A percentile compares a stretch with the other conserved stretches of the same genome.
phyloP scores from a whole-genome alignment of 2,113 vertebrate genomes.

The Triplophysa siluroides region DNA sequence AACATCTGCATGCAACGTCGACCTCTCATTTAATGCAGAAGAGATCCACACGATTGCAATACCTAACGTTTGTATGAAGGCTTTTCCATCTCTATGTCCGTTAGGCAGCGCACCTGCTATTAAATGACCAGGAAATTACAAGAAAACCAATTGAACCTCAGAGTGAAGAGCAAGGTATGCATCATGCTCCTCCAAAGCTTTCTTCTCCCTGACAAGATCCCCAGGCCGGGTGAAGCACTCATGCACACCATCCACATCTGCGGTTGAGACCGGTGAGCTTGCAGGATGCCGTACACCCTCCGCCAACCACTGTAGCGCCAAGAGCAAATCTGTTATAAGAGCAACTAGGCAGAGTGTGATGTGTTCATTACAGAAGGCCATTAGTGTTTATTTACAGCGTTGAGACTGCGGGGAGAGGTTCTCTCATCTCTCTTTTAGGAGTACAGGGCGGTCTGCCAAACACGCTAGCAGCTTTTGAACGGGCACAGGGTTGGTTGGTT shows the following conservation, averaged over 20 bases:
- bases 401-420: conserved; percentile 5
- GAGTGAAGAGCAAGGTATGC: not conserved
- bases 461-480: conserved; percentile 23
- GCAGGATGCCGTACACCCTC: not conserved
- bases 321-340: conserved; percentile 23
- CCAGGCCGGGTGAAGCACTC: not conserved
- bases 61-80: not conserved
- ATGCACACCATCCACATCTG: conserved; percentile 35
- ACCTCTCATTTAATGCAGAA: conserved; percentile 22
- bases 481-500: conserved; percentile 15
- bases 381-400: conserved; percentile 37
- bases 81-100: conserved; percentile 14
- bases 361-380: conserved; percentile 28
- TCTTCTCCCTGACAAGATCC: not conserved
- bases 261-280: not conserved
- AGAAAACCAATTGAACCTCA: not conserved
- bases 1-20: not conserved
- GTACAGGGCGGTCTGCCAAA: conserved; percentile 26
- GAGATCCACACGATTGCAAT: not conserved
- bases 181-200: not conserved
- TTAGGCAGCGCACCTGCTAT: conserved; percentile 25
- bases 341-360: conserved; percentile 5
- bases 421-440: conserved; percentile 10
- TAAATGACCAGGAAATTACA: not conserved
- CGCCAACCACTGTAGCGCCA: not conserved